These are phyloP conservation scores for Aspiorhynchus laticeps DNA, from an alignment of 2,113 vertebrate species.

Conservation along the genomic window DNA sequence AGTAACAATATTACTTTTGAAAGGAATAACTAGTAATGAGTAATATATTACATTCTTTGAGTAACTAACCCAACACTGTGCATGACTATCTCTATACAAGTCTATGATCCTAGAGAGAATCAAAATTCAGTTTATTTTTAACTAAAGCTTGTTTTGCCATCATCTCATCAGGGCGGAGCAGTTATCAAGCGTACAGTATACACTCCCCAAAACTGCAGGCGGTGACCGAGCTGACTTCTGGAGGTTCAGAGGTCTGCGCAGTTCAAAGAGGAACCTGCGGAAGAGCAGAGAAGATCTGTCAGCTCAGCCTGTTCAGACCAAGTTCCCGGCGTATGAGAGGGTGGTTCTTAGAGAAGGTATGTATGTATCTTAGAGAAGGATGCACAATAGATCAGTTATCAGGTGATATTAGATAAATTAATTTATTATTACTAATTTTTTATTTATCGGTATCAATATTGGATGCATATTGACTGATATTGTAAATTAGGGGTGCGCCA, in stretches of 20 bases:
- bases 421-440: not conserved
- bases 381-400: not conserved
- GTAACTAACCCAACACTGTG: no score
- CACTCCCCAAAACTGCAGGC: slow-evolving; percentile 94
- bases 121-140: not conserved
- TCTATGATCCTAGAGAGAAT: not conserved
- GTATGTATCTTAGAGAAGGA: not conserved
- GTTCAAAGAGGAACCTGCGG: slow-evolving; percentile 95
- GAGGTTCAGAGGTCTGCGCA: slow-evolving; percentile 94
- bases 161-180: slow-evolving; percentile 87
- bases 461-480: not conserved
- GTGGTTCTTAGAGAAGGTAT: slow-evolving; percentile 97
- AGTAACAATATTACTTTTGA: no score
- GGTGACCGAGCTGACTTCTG: slow-evolving; percentile 97
- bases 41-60: no score
- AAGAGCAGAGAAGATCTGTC: slow-evolving; percentile 98
- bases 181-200: slow-evolving; percentile 96
- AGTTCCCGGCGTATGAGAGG: slow-evolving; percentile 97
- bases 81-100: not conserved
- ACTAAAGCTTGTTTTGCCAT: not conserved
- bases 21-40: no score
- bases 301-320: slow-evolving; percentile 96
- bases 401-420: not conserved
- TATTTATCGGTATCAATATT: not conserved
- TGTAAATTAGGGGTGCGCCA: no score